Evolutionary conservation across 2,797 vertebrate species (phyloP), one percentile per base, ranked within the genome.

Genomic region (Argyrosomus regius): DNA sequence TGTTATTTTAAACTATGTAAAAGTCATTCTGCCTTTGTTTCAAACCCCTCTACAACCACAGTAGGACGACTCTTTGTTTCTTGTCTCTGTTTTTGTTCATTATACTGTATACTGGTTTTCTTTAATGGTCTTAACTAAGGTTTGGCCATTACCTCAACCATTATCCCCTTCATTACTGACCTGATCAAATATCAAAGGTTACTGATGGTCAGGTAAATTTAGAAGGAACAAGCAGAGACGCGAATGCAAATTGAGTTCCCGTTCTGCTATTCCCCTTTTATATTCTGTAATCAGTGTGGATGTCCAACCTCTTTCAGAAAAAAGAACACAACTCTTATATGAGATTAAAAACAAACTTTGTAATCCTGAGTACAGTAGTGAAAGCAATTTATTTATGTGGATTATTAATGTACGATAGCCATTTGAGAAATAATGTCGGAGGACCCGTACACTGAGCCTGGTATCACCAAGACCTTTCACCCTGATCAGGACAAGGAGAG

Each of bases 261-360:
- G 0, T 58, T 54, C 6, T 60, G 20, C 31, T 72, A 72, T 88
- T 91, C 86, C 80, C 35, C 41, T 81, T 87, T 83, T 64, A 66
- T 6, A 43, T 2, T 0, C 5, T 4, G 4, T 45, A 60, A 43
- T 24, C 52, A 52, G 24, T 10, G 20, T 46, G 6, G 22, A 14
- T 53, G 17, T 50, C 41, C 7, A 74, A 20, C 49, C 70, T 84
- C 41, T n/a, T 54, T 56, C 49, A 20, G 45, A 75, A 61, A 74
- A 13, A 17, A 67, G 20, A 57, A 4, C 59, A 59, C n/a, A 56
- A 12, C 28, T 45, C 6, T n/a, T 26, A 10, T 16, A 17, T 50
- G 6, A 26, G 7, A 61, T 66, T 1, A 48, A 59, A 78, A 39
- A n/a, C 12, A 35, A 28, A 39, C 7, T 52, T 39, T 56, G 13